phyloP scores from a whole-genome alignment of 2,888 invertebrate genomes.

The Clanis bilineata region DNA sequence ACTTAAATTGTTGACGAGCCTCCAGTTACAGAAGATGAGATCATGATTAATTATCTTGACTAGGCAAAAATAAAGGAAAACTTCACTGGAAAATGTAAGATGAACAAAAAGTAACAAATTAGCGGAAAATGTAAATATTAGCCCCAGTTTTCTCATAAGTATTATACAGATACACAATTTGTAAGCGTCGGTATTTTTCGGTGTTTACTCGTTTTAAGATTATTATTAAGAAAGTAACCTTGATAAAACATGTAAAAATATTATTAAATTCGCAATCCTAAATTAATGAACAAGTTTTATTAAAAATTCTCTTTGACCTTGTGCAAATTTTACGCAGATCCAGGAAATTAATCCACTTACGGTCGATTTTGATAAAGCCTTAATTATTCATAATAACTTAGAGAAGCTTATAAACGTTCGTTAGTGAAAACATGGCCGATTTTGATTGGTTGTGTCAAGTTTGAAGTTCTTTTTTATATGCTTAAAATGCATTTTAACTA shows the following conservation, averaged over 20 bases:
- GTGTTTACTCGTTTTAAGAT: not conserved
- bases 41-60: slow-evolving; percentile 14
- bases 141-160: not conserved
- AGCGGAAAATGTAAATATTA: slow-evolving; percentile 12
- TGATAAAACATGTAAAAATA: not conserved
- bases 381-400: too few species aligned
- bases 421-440: too few species aligned
- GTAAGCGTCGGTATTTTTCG: not conserved
- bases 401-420: too few species aligned
- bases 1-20: not conserved
- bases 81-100: slow-evolving; percentile 3
- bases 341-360: too few species aligned
- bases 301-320: too few species aligned
- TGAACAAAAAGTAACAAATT: slow-evolving; percentile 9
- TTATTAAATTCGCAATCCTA: too few species aligned
- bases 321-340: too few species aligned
- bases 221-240: not conserved
- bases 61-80: slow-evolving; percentile 13
- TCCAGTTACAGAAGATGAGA: slow-evolving; percentile 10
- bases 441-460: too few species aligned
- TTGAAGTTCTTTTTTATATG: too few species aligned
- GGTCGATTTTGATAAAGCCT: too few species aligned
- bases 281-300: too few species aligned
- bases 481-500: too few species aligned
- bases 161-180: not conserved